Conservation (phyloP, 2,797 vertebrate species). For the Paratrypauchen microcephalus region DNA sequence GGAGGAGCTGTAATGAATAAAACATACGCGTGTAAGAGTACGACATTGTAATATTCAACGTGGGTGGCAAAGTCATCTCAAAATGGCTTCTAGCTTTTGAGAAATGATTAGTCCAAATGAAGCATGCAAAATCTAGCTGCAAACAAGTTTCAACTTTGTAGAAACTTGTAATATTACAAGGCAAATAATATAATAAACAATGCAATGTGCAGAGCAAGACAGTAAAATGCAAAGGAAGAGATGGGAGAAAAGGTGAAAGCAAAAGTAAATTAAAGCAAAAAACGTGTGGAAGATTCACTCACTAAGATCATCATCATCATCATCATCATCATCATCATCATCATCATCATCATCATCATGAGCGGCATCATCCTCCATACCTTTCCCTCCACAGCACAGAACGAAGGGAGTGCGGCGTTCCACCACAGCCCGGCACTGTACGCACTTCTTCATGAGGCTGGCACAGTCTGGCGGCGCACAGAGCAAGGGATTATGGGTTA, state of each 20-base stretch:
- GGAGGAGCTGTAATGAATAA: constrained; percentile 26
- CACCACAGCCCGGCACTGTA: constrained; percentile 96
- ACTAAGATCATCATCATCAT: constrained; percentile 91
- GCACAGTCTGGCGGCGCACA: constrained; percentile 86
- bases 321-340: constrained; percentile 51
- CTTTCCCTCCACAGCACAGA: constrained; percentile 96
- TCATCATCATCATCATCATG: constrained; percentile 79
- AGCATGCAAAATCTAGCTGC: constrained; percentile 37
- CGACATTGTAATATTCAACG: constrained; percentile 22
- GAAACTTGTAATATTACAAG: constrained; percentile 12
- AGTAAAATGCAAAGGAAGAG: constrained; percentile 22
- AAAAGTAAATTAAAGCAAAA: constrained; percentile 54
- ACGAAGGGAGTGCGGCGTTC: constrained; percentile 95
- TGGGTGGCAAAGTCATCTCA: constrained; percentile 26
- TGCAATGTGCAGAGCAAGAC: constrained; percentile 40
- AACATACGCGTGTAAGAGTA: constrained; percentile 10
- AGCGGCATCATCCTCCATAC: constrained; percentile 89
- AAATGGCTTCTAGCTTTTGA: constrained; percentile 32
- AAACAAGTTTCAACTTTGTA: constrained; percentile 9
- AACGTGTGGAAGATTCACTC: constrained; percentile 82
- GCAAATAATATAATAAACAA: constrained; percentile 29
- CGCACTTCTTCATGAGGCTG: constrained; percentile 98
- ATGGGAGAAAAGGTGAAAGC: constrained; percentile 54
- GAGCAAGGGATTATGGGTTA: neutral
- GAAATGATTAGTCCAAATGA: constrained; percentile 22